These are phyloP conservation scores for Phaethon lepturus DNA, from an alignment of 2,113 vertebrate species.

Conservation along the genomic window DNA sequence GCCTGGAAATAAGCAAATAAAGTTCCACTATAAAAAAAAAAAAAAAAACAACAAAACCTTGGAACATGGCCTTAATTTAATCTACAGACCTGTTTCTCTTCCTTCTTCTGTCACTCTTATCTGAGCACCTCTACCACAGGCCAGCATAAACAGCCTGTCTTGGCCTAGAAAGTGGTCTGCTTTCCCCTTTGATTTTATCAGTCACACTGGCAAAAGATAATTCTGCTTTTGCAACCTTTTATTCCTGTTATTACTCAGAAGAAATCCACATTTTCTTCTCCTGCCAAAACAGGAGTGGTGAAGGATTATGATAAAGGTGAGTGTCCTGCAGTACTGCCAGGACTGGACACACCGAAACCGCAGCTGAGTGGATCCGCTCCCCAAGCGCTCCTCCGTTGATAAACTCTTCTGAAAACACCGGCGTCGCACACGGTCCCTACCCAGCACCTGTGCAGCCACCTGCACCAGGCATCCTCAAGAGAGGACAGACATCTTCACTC, in stretches of 20 bases:
- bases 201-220: background rate
- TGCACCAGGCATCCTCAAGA: accelerated
- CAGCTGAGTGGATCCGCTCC: accelerated
- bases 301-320: background rate
- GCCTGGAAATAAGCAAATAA: background rate
- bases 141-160: background rate
- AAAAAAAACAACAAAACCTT: accelerated
- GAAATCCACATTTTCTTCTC: background rate
- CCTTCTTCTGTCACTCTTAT: background rate
- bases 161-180: background rate
- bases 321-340: accelerated
- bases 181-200: background rate
- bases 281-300: background rate
- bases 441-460: accelerated
- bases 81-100: background rate
- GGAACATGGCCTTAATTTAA: background rate
- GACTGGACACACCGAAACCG: accelerated
- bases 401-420: accelerated
- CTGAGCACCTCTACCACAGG: background rate
- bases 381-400: accelerated
- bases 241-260: background rate
- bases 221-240: background rate
- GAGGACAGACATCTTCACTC: too few species aligned
- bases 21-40: background rate
- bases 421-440: accelerated